Evolutionary conservation across 2,797 vertebrate species (phyloP).

Genomic region (Sparidentex hasta): DNA sequence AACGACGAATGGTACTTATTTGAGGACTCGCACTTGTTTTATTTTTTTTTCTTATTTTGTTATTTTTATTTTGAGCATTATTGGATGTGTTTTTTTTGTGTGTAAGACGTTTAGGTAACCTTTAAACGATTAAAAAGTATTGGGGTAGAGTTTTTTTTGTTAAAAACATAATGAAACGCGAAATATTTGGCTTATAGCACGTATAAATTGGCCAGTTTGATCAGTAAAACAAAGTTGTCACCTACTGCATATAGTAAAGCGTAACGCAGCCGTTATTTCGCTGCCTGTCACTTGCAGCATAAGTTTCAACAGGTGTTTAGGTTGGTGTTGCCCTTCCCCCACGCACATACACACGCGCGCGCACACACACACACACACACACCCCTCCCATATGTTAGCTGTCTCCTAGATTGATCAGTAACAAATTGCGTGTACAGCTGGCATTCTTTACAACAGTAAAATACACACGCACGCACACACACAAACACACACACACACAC

Average conservation of each 20-base stretch:
- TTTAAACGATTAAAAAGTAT: background rate
- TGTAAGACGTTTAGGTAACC: background rate
- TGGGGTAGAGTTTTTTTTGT: background rate
- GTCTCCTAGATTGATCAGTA: conserved; percentile 69
- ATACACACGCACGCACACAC: background rate
- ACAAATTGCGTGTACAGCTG: conserved; percentile 61
- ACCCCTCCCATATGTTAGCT: conserved; percentile 58
- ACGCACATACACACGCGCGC: conserved; percentile 17
- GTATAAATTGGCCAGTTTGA: background rate
- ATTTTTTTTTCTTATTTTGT: too few relatives aligned
- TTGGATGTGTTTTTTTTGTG: background rate
- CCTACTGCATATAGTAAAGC: background rate
- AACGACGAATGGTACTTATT: background rate
- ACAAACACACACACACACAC: background rate
- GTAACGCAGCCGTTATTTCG: conserved; percentile 31
- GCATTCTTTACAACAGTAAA: conserved; percentile 32
- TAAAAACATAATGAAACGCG: too few relatives aligned
- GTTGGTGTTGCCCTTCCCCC: conserved; percentile 66
- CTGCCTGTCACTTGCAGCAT: conserved; percentile 66
- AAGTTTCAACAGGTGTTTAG: conserved; percentile 83
- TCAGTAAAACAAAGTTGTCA: background rate
- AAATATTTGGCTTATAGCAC: too few relatives aligned
- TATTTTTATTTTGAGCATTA: background rate
- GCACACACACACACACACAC: conserved; percentile 27
- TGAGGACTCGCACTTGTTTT: background rate